Percentiles rank a stretch among this genome's conserved stretches.
phyloP scores from a whole-genome alignment of 2,797 vertebrate genomes.

The Gambelia wislizenii region DNA sequence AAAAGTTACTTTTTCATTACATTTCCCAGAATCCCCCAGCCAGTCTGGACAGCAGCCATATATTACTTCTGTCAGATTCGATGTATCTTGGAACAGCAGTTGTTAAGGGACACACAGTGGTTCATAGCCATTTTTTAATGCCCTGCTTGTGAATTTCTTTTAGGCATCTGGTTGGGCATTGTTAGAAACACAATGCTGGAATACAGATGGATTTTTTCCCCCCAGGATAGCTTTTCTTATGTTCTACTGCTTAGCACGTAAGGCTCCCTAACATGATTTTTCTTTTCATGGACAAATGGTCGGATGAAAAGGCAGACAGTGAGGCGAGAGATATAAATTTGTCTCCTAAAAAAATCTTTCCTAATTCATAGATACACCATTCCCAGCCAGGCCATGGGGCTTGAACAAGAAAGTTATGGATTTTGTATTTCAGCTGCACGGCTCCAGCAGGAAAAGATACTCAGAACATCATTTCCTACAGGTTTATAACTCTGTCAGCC shows the following conservation, averaged over 20 bases:
- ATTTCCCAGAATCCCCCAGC: neutral
- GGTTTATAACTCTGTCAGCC: no score
- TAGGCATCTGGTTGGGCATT: neutral
- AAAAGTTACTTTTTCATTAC: no score
- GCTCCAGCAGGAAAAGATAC: no score
- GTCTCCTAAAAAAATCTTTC: neutral
- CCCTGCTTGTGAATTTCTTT: neutral
- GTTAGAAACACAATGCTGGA: no score
- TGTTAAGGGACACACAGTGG: neutral
- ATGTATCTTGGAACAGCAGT: neutral
- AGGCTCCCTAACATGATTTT: constrained; percentile 63
- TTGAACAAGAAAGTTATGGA: no score
- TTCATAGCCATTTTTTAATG: neutral
- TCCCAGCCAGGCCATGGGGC: no score
- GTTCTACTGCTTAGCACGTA: neutral
- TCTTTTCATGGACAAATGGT: constrained; percentile 55
- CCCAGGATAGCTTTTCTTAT: neutral
- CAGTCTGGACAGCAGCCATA: neutral
- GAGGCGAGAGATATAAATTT: constrained; percentile 11
- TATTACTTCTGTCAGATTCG: neutral
- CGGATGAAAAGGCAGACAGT: constrained; percentile 49
- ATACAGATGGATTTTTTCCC: neutral
- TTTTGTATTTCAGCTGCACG: no score
- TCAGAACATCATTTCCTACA: no score
- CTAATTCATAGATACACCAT: no score